Evolutionary conservation across 2,888 invertebrate species (phyloP), one percentile per base, ranked within the genome.

Genomic region (Alloplasta piceator): DNA sequence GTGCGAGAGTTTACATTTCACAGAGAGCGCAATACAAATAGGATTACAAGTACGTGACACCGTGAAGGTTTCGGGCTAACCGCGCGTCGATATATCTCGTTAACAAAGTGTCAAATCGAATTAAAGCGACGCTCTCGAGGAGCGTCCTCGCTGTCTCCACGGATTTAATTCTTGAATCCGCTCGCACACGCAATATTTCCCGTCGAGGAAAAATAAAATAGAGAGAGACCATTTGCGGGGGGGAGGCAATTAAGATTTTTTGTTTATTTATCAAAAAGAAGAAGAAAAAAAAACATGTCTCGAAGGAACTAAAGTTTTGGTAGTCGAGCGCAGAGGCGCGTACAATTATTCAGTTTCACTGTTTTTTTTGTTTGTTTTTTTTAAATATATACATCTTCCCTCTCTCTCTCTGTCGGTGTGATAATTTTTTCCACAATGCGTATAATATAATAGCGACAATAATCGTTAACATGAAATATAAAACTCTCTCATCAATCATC

Each of bases 381-480:
- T 41, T 41, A n/a, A 56, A 58, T 60, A 26, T 52, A 52, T 16
- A 16, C 6, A 39, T 60, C 63, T 60, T 64, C 9, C 9, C 55
- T 9, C 43, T 50, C 52, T 26, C 52, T 58, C n/a, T 41, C 46
- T 46, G 26, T 41, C 12, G 26, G 26, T 26, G 1, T 26, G 26
- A 26, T 26, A 26, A 39, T 61, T 39, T 64, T 56, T 76, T 72
- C 36, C 67, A 73, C 77, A 68, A 77, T 72, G 80, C 80, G 74
- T 76, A 77, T 73, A 77, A 76, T 82, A 68, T 73, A 77, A 80
- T 80, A 77, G 80, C 79, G 80, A 82, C 70, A 80, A 73, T 26
- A 26, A 80, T 85, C 85, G 82, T 83, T 87, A 91, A 91, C 91
- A 90, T 90, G 90, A 89, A 90, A 91, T 91, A 91, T 91, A 91